Base-by-base conservation (phyloP, 1,140 invertebrate species). In the Scylla paramamosain region DNA sequence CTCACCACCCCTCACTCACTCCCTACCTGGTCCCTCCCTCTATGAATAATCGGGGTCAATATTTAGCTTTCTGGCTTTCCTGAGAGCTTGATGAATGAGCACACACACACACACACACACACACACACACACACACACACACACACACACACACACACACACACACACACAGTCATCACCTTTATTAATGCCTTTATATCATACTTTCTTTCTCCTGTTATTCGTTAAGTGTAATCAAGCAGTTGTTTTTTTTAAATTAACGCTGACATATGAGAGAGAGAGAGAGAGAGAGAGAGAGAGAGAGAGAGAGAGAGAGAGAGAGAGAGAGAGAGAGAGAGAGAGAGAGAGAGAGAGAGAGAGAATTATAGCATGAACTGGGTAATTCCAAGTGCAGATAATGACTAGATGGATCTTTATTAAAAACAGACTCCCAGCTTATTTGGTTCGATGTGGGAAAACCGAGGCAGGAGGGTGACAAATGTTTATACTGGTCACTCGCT, bases 71-170 rank as follows among this genome's bases (percentile, higher is more conserved):
- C 32, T 87, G 92, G n/a, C 83, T 87, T 46, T 46, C 83, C 48
- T 52, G 32, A 87, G 92, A 83, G 84, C n/a, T 86, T 93, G 92
- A 91, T 89, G 45, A 90, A 93, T 31, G 92, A 93, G 77, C 86
- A 28, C 86, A 67, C 93, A 95, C 89, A 91, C 77, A 84, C 46
- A 94, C 93, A 94, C 93, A 94, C 93, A 94, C 84, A 94, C 86
- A 94, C 93, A 89, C 84, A 94, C 93, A 52, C 83, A 59, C 83
- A 88, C 82, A 87, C 82, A 88, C 39, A 52, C 82, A 31, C 93
- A 48, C 48, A 52, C 48, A 88, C 39, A 93, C 77, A 93, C 91
- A 93, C 77, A 93, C 91, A 93, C 67, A 84, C 91, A 46, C 82
- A 84, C 39, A 45, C 25, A 48, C 83, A 87, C 46, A 48, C 39